A percentile compares a stretch with the other conserved stretches of the same genome.
phyloP scores from a whole-genome alignment of 2,797 vertebrate species.

The Propithecus deckenii region DNA sequence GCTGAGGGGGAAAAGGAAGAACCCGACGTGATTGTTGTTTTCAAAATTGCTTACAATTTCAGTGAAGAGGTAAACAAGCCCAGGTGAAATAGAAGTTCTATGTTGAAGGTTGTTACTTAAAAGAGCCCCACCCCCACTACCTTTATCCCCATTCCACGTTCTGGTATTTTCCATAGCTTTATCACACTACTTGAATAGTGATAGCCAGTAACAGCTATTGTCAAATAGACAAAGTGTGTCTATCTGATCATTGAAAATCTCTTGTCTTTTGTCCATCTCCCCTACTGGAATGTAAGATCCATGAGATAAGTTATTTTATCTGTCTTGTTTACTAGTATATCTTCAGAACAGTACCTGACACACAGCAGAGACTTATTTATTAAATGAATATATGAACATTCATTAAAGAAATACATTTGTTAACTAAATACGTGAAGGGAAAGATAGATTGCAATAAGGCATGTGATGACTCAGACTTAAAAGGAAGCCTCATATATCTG shows the following conservation, averaged over 20 bases:
- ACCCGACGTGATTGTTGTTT: not conserved
- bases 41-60: not conserved
- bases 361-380: not conserved
- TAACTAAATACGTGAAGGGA: not conserved
- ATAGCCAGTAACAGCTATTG: not conserved
- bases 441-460: not conserved
- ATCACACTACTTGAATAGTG: not conserved
- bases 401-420: not conserved
- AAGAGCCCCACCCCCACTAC: not conserved
- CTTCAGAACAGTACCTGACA: not conserved
- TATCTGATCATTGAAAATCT: not conserved
- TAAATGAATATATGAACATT: not conserved
- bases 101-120: not conserved
- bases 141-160: not conserved
- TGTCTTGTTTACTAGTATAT: not conserved
- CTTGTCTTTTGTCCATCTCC: not conserved
- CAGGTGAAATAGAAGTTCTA: not conserved
- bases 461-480: not conserved
- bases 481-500: not conserved
- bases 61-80: not conserved
- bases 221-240: not conserved
- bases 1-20: not conserved
- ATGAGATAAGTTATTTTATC: not conserved
- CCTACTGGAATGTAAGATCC: not conserved
- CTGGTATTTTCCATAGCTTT: not conserved